Base-by-base conservation (phyloP, 2,113 vertebrate genomes). In the Sinocyclocheilus rhinocerous region DNA sequence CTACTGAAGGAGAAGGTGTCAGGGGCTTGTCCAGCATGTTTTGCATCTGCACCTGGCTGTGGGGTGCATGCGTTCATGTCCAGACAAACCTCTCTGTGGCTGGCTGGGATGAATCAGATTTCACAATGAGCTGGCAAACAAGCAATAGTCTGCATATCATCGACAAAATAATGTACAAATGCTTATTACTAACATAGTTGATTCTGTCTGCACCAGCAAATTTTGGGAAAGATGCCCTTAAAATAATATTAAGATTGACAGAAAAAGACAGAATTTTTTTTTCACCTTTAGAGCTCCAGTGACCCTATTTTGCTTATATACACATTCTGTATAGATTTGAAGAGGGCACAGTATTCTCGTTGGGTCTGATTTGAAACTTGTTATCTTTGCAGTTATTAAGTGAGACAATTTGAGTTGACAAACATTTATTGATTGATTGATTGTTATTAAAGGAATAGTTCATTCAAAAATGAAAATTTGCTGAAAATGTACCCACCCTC, bases 91-190 rank as follows among this genome's bases (percentile, higher is more conserved):
- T 87, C 76, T 87, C 48, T 48, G 36, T 72, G 48, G 89, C 75
- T 83, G 57, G 39, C 86, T 87, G 2, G 91, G 81, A 57, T 59
- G 45, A 33, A 86, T 83, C 87, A 83, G 57, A 87, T 91, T 90
- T 91, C 86, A 91, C 87, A 92, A 91, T 90, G 84, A 92, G 92
- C 16, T 78, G 69, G 59, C 65, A 57, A 72, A 55, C 80, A 90
- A 33, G 92, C 88, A 83, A 90, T 75, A 82, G 33, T 80, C 52
- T 86, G 76, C 6, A 1, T 67, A 76, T 83, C 89, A 88, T 59
- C 83, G 85, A 89, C 83, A 59, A 86, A 83, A 86, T 42, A 61
- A 52, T 87, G 85, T 86, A 89, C 87, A 86, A 80, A 81, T 72
- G 83, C 63, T 76, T 65, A 72, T 84, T 80, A 85, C 63, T 33